A percentile compares a stretch with the other conserved stretches of the same genome.
phyloP scores from a whole-genome alignment of 2,113 vertebrate genomes.

The Lathamus discolor region DNA sequence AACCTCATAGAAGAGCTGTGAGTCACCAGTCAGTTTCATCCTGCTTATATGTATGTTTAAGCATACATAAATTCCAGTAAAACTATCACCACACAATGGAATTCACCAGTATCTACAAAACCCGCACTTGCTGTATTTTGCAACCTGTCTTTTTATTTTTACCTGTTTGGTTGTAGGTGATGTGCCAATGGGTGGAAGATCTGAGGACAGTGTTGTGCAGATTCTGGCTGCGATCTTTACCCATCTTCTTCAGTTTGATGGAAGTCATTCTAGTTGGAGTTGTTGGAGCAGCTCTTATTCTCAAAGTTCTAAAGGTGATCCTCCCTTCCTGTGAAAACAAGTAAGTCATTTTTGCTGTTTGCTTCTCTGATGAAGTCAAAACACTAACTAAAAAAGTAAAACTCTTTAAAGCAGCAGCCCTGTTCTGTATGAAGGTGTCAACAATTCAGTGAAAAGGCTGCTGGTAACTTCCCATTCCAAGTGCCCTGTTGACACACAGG shows the following conservation, averaged over 20 bases:
- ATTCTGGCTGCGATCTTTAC: slow-evolving; percentile 85
- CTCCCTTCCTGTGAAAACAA: slow-evolving; percentile 86
- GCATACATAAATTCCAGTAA: not conserved
- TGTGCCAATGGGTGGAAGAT: slow-evolving; percentile 90
- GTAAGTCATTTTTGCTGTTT: slow-evolving; percentile 73
- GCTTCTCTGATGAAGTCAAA: not conserved
- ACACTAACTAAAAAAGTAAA: not conserved
- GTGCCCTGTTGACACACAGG: not conserved
- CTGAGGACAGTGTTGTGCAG: slow-evolving; percentile 80
- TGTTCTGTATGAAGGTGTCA: not conserved
- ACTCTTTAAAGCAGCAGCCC: not conserved
- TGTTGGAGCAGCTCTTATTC: slow-evolving; percentile 82
- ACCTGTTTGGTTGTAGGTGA: slow-evolving; percentile 75
- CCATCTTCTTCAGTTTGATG: slow-evolving; percentile 87
- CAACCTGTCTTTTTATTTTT: not conserved
- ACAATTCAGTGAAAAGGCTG: not conserved
- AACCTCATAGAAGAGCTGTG: not conserved
- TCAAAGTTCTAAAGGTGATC: slow-evolving; percentile 85
- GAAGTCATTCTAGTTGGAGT: slow-evolving; percentile 87
- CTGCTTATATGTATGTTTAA: not conserved
- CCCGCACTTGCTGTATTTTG: not conserved
- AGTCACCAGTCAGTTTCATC: not conserved
- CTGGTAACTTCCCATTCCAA: not conserved
- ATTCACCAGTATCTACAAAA: not conserved
- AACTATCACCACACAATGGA: not conserved